phyloP scores from a whole-genome alignment of 2,888 invertebrate species.

The Trachelus tabidus region DNA sequence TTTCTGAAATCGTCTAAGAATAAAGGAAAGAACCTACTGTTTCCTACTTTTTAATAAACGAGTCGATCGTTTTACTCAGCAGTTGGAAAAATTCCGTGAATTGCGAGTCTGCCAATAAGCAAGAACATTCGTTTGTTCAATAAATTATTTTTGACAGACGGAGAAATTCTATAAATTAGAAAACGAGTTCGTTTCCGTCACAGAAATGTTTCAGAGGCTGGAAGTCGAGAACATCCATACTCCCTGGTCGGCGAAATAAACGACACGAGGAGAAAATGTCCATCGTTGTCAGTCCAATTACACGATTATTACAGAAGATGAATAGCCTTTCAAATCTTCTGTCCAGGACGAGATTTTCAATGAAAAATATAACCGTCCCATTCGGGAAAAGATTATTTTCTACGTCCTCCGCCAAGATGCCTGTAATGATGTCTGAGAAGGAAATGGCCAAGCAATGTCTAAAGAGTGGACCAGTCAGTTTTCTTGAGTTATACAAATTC shows the following conservation, averaged over 20 bases:
- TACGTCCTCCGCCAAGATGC: not conserved
- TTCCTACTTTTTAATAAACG: not conserved
- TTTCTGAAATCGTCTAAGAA: too few species aligned
- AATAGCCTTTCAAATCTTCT: not conserved
- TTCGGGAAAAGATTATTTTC: not conserved
- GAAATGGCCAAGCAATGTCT: not conserved
- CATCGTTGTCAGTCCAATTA: not conserved
- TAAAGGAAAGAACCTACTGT: not conserved
- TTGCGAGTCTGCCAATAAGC: not conserved
- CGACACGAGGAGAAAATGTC: not conserved
- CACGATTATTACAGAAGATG: not conserved
- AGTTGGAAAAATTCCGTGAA: not conserved
- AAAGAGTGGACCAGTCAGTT: not conserved
- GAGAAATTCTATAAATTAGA: not conserved
- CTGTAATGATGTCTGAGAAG: not conserved
- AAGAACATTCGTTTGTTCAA: not conserved
- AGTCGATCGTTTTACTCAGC: not conserved
- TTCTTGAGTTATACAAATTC: not conserved
- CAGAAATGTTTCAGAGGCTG: constrained; percentile 1
- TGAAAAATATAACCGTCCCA: not conserved
- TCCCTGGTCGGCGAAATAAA: not conserved
- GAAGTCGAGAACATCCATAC: not conserved
- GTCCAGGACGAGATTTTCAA: not conserved
- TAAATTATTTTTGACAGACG: not conserved
- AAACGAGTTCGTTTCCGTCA: not conserved